Evolutionary conservation across 2,113 vertebrate genomes (phyloP).

Genomic region (Larimichthys polyactis): DNA sequence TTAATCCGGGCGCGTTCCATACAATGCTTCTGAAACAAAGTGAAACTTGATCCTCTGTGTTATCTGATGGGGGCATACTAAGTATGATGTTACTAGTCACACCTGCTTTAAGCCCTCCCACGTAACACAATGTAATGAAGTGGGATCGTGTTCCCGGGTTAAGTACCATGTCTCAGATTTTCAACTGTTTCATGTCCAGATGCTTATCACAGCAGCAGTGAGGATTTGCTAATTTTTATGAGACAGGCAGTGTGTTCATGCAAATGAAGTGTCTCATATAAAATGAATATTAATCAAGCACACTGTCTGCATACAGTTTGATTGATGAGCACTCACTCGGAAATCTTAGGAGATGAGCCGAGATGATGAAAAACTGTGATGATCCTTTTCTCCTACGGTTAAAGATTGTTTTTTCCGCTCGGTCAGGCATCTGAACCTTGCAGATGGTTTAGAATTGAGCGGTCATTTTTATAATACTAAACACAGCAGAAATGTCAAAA

Average conservation of each 20-base stretch:
- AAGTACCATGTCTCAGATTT: conserved; percentile 70
- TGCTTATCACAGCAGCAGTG: conserved; percentile 67
- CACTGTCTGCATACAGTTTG: conserved; percentile 68
- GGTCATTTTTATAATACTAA: conserved; percentile 33
- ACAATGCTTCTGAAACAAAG: conserved; percentile 60
- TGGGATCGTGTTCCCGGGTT: conserved; percentile 71
- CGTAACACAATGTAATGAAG: conserved; percentile 73
- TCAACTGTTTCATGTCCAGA: conserved; percentile 74
- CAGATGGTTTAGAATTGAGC: conserved; percentile 36
- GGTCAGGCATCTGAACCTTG: conserved; percentile 26
- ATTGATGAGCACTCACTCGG: conserved; percentile 72
- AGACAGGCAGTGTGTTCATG: conserved; percentile 74
- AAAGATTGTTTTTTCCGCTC: conserved; percentile 46
- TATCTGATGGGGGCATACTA: conserved; percentile 69
- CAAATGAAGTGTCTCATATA: conserved; percentile 74
- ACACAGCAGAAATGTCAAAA: conserved; percentile 43
- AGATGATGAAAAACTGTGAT: conserved; percentile 66
- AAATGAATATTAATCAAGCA: conserved; percentile 74
- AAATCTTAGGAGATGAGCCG: conserved; percentile 68
- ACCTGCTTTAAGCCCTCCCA: conserved; percentile 69
- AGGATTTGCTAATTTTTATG: conserved; percentile 66
- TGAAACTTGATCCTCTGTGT: conserved; percentile 62
- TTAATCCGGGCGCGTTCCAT: conserved; percentile 49
- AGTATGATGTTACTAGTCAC: conserved; percentile 70
- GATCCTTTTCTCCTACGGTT: conserved; percentile 41